Base-by-base conservation (phyloP, 1,140 invertebrate species). In the Trichogramma pretiosum region DNA sequence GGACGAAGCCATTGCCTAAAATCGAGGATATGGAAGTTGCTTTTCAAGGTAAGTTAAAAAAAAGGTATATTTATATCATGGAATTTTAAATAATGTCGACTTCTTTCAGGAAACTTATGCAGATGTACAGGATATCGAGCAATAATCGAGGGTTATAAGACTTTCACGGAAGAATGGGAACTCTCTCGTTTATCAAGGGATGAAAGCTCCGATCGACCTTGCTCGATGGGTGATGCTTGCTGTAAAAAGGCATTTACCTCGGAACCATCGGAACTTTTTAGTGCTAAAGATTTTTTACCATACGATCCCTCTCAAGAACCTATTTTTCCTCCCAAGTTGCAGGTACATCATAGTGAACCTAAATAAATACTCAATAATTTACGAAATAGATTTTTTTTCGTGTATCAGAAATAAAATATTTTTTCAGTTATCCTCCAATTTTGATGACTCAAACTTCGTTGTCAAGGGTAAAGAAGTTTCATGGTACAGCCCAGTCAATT, bases 281-380 rank as follows among this genome's bases (percentile, higher is more conserved):
- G 81, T 56, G 62, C 75, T 18, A 80, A 76, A n/a, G 74, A 82
- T 59, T 92, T 90, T 64, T 64, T 74, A 24, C 85, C 85, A 0
- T 85, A 87, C 47, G 86, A 94, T 72, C 69, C 83, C 3, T 79
- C 83, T 8, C 90, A 95, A 67, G 93, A 97, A 73, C 82, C 87
- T 3, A 94, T 96, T 58, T 97, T 97, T 71, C 93, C 93, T 33
- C 87, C 91, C 1, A 89, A 93, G 67, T 70, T 96, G 38, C 82
- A 84, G 65, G 72, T 93, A 56, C 63, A 39, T 11, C 5, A 34
- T 5, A 8, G 16, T 34, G 16, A 16, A 11, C 9, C 16, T 34
- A 11, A 34, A 5, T 34, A n/a, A 16, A 14, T 34, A n/a, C 26
- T n/a, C n/a, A n/a, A n/a, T n/a, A n/a, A n/a, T n/a, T n/a, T n/a